Evolutionary conservation across 2,113 vertebrate genomes (phyloP).

Genomic region (Pan troglodytes): NHGRI_mPanTro3-v2.1_pri NC_072413.2:26836501-26837000

Average conservation of each 20-base stretch:
- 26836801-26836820: not conserved
- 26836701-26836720: slow-evolving; percentile 21
- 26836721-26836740: not conserved
- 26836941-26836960: slow-evolving; percentile 44
- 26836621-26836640: not conserved
- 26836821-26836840: slow-evolving; percentile 28
- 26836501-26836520: not conserved
- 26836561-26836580: not conserved
- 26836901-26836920: not conserved
- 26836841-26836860: not conserved
- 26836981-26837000: slow-evolving; percentile 44
- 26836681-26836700: not conserved
- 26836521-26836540: not conserved
- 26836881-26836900: slow-evolving; percentile 26
- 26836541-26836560: not conserved
- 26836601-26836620: slow-evolving; percentile 9
- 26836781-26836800: not conserved
- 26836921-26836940: slow-evolving; percentile 27
- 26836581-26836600: not conserved
- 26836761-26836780: not conserved
- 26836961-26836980: not conserved
- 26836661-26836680: not conserved
- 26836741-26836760: not conserved
- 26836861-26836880: slow-evolving; percentile 5
- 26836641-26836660: not conserved